phyloP scores from a whole-genome alignment of 2,888 invertebrate species.

The Metopia argyrocephala region DNA sequence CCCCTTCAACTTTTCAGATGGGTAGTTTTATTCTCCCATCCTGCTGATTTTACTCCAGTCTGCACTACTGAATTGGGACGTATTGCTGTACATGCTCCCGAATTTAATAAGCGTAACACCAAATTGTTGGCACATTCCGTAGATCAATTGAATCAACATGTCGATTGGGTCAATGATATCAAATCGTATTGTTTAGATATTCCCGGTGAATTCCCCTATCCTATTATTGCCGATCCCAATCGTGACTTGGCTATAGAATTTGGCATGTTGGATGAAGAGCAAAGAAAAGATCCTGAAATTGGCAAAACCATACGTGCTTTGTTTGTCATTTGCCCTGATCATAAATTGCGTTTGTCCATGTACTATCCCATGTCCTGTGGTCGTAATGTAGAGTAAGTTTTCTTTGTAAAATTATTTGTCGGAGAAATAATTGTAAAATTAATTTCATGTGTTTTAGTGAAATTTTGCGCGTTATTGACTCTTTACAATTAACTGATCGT shows the following conservation, averaged over 20 bases:
- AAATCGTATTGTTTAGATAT: constrained; percentile 85
- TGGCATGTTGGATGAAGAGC: constrained; percentile 89
- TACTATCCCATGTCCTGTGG: constrained; percentile 92
- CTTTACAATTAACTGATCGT: constrained; percentile 86
- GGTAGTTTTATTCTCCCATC: constrained; percentile 93
- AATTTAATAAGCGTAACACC: constrained; percentile 85
- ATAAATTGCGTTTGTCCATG: constrained; percentile 88
- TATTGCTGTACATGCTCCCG: constrained; percentile 84
- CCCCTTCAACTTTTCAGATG: constrained; percentile 80
- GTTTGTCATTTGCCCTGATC: constrained; percentile 89
- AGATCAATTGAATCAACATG: constrained; percentile 86
- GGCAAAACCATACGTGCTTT: constrained; percentile 87
- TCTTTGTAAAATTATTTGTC: neutral
- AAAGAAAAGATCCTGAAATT: constrained; percentile 83
- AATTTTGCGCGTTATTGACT: constrained; percentile 89
- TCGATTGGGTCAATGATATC: constrained; percentile 88
- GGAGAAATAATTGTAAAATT: neutral
- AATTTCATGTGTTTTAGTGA: constrained; percentile 81
- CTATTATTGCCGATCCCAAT: constrained; percentile 88
- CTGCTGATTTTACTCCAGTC: constrained; percentile 93
- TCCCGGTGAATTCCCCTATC: constrained; percentile 87
- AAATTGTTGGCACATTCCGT: constrained; percentile 90
- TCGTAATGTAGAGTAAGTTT: constrained; percentile 88
- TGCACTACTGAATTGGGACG: constrained; percentile 92
- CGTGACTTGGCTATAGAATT: constrained; percentile 85